A percentile compares a stretch with the other conserved stretches of the same genome.
phyloP scores from a whole-genome alignment of 2,797 vertebrate species.

The Fistularia tabacaria region DNA sequence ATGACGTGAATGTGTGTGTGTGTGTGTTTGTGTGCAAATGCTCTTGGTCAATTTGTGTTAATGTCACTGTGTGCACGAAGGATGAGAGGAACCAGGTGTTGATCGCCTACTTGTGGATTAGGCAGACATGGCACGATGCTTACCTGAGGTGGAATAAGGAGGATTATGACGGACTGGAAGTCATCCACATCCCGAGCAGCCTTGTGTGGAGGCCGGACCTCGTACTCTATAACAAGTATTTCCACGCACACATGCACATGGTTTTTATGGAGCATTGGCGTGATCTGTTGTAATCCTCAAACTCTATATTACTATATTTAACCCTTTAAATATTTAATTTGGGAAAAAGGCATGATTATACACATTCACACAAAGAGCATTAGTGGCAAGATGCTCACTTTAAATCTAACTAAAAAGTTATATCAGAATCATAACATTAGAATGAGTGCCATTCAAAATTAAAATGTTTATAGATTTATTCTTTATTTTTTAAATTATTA shows the following conservation, averaged over 20 bases:
- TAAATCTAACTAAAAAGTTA: no score
- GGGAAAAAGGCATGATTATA: no score
- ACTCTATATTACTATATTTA: no score
- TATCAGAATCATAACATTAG: no score
- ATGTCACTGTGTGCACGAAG: constrained; percentile 44
- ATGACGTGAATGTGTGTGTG: background rate
- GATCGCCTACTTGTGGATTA: constrained; percentile 94
- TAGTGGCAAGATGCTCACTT: no score
- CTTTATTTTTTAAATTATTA: no score
- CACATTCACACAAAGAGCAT: no score
- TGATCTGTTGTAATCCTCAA: no score
- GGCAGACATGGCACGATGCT: constrained; percentile 92
- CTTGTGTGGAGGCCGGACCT: constrained; percentile 96
- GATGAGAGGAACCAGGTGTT: constrained; percentile 97
- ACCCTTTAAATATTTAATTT: no score
- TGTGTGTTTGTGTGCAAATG: background rate
- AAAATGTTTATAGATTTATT: no score
- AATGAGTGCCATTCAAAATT: no score
- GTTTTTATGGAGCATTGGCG: background rate
- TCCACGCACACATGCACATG: constrained; percentile 41
- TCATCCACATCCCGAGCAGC: constrained; percentile 93
- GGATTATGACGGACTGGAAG: constrained; percentile 91
- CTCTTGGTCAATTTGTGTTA: constrained; percentile 12
- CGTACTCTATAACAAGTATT: constrained; percentile 96
- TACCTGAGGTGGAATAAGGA: constrained; percentile 93